Conservation (phyloP, 92 coral and sea anemone species). For the Umimayanthus kanabou region DNA sequence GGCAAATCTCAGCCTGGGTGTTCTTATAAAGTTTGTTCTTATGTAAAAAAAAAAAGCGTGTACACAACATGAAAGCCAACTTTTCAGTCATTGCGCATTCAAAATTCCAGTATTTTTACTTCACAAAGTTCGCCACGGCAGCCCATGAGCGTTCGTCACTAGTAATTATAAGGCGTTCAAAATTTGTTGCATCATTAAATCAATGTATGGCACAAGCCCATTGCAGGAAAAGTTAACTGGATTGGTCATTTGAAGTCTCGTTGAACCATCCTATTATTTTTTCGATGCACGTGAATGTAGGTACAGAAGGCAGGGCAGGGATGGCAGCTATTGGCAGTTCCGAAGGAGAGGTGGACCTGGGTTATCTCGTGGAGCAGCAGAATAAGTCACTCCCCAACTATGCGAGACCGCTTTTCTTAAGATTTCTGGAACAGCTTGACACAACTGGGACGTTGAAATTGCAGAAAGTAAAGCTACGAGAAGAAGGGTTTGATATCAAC, state of each 20-base stretch:
- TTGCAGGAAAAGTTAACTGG: background rate
- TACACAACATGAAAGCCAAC: no score
- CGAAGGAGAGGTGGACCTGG: constrained; percentile 60
- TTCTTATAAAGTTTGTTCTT: no score
- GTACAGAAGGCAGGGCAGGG: constrained; percentile 93
- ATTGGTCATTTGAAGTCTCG: background rate
- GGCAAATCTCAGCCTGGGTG: no score
- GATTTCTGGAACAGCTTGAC: constrained; percentile 72
- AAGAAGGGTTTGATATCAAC: constrained; percentile 80
- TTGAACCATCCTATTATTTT: background rate
- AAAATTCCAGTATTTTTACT: no score
- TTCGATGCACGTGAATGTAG: constrained; percentile 4
- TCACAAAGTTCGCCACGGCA: no score
- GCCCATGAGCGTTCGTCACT: no score
- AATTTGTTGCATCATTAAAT: no score
- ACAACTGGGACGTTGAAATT: constrained; percentile 88
- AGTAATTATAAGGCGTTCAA: no score
- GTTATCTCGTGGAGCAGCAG: constrained; percentile 53
- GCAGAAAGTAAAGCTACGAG: constrained; percentile 78
- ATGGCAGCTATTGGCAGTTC: constrained; percentile 93
- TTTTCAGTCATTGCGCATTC: no score
- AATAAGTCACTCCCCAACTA: constrained; percentile 73
- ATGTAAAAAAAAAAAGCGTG: no score
- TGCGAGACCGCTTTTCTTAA: constrained; percentile 85
- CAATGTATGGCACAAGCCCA: no score